A percentile compares a stretch with the other conserved stretches of the same genome.
Conservation (phyloP, 1,140 invertebrate genomes). For the Drosophila nebulosa region DNA sequence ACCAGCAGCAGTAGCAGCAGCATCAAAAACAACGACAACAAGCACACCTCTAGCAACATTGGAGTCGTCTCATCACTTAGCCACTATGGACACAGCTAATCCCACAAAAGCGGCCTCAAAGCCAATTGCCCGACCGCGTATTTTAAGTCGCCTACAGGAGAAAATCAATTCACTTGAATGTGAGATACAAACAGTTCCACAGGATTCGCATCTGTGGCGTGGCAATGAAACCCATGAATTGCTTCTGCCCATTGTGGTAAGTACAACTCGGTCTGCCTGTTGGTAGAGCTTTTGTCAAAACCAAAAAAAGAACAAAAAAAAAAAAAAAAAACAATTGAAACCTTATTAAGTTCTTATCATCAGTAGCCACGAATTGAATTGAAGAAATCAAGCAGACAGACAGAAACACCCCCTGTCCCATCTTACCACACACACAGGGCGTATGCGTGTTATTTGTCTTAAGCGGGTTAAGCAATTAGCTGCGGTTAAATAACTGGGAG, state of each 20-base stretch:
- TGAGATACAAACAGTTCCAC: slow-evolving; percentile 83
- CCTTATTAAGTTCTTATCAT: slow-evolving; percentile 61
- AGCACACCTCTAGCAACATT: slow-evolving; percentile 1
- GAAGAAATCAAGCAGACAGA: slow-evolving; percentile 13
- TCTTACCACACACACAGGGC: slow-evolving; percentile 32
- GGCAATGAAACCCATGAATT: slow-evolving; percentile 86
- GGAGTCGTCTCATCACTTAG: slow-evolving; percentile 21
- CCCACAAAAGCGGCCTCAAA: slow-evolving; percentile 66
- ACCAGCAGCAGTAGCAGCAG: neutral
- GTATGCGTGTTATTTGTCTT: slow-evolving; percentile 53
- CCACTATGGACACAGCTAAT: slow-evolving; percentile 43
- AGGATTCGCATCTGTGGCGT: slow-evolving; percentile 84
- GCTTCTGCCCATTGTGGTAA: slow-evolving; percentile 85
- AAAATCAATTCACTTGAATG: slow-evolving; percentile 84
- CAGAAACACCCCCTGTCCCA: neutral
- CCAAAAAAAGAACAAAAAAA: neutral
- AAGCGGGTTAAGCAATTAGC: slow-evolving; percentile 59
- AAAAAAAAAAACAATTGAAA: slow-evolving; percentile 51
- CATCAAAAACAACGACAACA: neutral
- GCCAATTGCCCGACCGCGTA: slow-evolving; percentile 75
- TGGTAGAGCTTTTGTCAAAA: neutral
- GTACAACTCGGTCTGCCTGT: slow-evolving; percentile 53
- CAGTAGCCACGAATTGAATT: slow-evolving; percentile 22
- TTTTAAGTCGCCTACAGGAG: slow-evolving; percentile 82
- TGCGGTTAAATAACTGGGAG: neutral